Percentiles rank a stretch among this genome's conserved stretches.
These are phyloP conservation scores for Oceanites oceanicus DNA, from an alignment of 2,113 vertebrate genomes.

Conservation along the genomic window DNA sequence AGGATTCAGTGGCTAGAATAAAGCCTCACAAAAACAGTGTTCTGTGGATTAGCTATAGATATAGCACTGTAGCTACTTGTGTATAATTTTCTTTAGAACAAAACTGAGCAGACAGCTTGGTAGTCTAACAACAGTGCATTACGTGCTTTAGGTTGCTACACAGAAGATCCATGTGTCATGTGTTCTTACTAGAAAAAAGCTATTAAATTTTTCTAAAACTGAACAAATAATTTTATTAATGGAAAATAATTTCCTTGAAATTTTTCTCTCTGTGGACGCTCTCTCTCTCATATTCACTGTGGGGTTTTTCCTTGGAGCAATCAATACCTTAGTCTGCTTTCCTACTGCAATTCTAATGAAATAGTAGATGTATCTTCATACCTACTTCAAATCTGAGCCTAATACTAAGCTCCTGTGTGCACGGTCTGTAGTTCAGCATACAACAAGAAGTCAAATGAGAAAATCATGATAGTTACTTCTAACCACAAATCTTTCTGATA, in stretches of 20 bases:
- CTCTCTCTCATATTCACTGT: neutral
- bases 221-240: neutral
- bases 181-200: neutral
- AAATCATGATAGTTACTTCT: neutral
- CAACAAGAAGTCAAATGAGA: neutral
- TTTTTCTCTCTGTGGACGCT: neutral
- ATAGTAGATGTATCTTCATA: neutral
- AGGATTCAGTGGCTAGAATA: neutral
- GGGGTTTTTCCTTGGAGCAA: neutral
- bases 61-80: neutral
- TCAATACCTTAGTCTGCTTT: neutral
- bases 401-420: neutral
- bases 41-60: neutral
- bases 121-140: neutral
- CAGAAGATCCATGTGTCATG: neutral
- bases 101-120: neutral
- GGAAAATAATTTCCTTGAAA: neutral
- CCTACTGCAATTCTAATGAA: neutral
- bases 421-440: rapidly evolving
- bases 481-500: neutral
- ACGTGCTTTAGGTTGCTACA: neutral
- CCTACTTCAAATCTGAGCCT: neutral
- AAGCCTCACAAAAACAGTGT: neutral
- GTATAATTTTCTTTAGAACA: neutral
- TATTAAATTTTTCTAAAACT: neutral